Evolutionary conservation across 2,888 invertebrate species (phyloP), one percentile per base, ranked within the genome.

Genomic region (Eulithis prunata): DNA sequence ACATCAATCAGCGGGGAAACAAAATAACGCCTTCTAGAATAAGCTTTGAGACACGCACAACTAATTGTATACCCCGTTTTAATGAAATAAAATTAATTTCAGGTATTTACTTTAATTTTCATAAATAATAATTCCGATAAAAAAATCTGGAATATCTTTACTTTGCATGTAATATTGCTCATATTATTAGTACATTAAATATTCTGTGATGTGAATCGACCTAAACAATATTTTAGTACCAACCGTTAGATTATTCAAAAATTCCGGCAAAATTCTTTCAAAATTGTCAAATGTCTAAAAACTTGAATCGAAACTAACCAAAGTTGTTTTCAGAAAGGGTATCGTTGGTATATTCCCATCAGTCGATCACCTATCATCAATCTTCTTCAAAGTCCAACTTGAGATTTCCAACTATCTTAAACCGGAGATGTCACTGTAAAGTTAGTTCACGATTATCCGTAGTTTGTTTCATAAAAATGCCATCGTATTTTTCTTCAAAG

Each of bases 1-100:
- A 1, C 55, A 62, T 62, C 61, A 62, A 62, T 62, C 61, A 62
- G 49, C 7, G 3, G 53, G 36, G 21, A 38, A 61, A 51, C 46
- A 41, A 55, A 62, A 55, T 49, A 62, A 41, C 38, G 38, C 38
- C 38, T 61, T 52, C 47, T 28, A 55, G 47, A 47, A 54, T 57
- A 32, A 32, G 32, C 32, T 32, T 6, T 32, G 4, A 32, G 32
- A 6, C 32, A 5, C 32, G 32, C 32, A 4, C 6, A 32, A 32
- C 32, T 32, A 38, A 54, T 32, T 14, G 46, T 32, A n/a, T 5
- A 32, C 28, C 36, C 54, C 10, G 11, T 41, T 41, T 8, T 8
- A 8, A 41, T 41, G 6, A 41, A 41, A 11, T 1, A 41, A 41
- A 41, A 41, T 11, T 41, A 41, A 32, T 32, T 32, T 32, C 32